Evolutionary conservation across 2,797 vertebrate species (phyloP), one percentile per base, ranked within the genome.

Genomic region (Sphenopsis melanotis): DNA sequence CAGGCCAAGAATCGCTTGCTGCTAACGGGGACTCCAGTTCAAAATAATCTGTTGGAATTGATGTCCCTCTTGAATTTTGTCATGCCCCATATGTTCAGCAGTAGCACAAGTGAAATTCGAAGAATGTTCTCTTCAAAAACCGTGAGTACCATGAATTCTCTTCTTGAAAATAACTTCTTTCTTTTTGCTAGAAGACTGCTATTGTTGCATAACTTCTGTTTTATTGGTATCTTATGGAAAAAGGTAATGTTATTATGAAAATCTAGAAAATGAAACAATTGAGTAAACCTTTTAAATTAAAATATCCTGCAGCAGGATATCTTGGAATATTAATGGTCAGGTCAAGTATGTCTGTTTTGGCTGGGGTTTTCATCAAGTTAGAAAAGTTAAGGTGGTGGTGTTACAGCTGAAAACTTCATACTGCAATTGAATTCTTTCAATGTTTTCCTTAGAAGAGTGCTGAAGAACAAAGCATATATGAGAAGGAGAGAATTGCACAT

Each of bases 51-150:
- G 10, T 94, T 99, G 89, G 99, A 99, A 89, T 98, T 99, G 71
- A 99, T 99, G 98, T 99, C 99, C 5, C 98, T 99, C 22, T 95
- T 99, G 79, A 99, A 99, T 97, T 99, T 99, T 97, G 99, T 99
- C 89, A 99, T 99, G 99, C 99, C 99, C 4, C 98, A 98, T 26
- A 98, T 99, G 99, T 99, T 99, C 95, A 99, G 99, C 90, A 99
- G 98, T 93, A 99, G 99, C 87, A 99, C 98, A 15, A 97, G 98
- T 72, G 98, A 99, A 98, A 98, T 99, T 92, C 98, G 98, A 92
- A 99, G 99, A 96, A 99, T 99, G 98, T 99, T 99, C 97, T 99
- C 99, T 55, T 98, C 98, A 77, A 98, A 98, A 97, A 74, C 97
- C 50, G 98, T 98, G 96, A 98, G 96, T 52, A 46, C 47, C n/a